Evolutionary conservation across 1,140 invertebrate species (phyloP).

Genomic region (Cryptotermes secundus): DNA sequence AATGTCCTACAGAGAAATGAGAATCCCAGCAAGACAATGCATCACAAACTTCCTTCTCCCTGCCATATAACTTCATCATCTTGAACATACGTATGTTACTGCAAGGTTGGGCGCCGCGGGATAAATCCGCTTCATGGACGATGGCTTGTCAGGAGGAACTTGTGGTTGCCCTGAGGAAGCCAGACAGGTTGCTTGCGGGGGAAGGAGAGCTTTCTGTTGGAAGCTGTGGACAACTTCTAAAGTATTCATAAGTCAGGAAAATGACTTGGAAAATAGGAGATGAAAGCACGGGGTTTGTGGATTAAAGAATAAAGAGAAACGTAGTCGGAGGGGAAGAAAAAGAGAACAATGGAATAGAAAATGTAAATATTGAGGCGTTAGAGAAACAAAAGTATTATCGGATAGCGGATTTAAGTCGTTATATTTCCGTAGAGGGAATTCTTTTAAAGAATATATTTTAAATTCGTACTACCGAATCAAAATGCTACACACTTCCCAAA

Average conservation of each 20-base stretch:
- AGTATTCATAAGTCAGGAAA: constrained; percentile 15
- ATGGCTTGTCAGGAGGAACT: constrained; percentile 1
- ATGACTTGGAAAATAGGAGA: constrained; percentile 2
- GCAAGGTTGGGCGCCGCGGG: neutral
- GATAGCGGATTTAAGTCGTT: too few species aligned
- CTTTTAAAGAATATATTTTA: too few species aligned
- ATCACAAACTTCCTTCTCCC: too few species aligned
- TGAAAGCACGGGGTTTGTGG: neutral
- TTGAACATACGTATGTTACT: neutral
- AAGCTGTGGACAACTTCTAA: constrained; percentile 9
- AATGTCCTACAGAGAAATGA: too few species aligned
- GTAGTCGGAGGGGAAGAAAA: neutral
- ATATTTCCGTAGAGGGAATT: too few species aligned
- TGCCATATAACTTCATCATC: too few species aligned
- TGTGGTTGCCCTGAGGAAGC: neutral
- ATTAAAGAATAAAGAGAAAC: neutral
- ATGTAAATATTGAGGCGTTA: neutral
- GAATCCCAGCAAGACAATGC: too few species aligned
- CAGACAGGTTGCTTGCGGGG: neutral
- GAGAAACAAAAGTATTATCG: too few species aligned
- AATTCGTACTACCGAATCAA: too few species aligned
- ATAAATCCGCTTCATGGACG: neutral
- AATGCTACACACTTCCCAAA: too few species aligned
- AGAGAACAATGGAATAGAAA: neutral
- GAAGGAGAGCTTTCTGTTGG: neutral